Conservation (phyloP, 2,888 invertebrate genomes). For the Drepana falcataria region DNA sequence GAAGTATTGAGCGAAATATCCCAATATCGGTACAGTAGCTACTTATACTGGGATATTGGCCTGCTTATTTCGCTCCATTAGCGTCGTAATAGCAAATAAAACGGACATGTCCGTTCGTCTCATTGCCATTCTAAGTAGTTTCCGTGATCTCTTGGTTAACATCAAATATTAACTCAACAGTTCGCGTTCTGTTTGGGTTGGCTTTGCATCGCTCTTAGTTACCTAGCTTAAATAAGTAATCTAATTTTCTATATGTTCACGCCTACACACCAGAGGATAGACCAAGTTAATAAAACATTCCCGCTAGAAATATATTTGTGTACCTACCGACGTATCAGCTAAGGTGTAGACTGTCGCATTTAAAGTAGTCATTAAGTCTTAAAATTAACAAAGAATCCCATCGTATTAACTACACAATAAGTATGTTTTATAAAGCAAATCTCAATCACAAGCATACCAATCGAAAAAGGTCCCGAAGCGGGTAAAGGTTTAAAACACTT, state of each 20-base stretch:
- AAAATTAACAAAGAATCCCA: too few relatives aligned
- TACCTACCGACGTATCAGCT: too few relatives aligned
- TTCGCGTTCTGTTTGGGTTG: constrained; percentile 17
- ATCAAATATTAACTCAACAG: constrained; percentile 26
- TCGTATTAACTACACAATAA: too few relatives aligned
- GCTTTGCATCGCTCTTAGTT: constrained; percentile 4
- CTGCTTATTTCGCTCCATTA: constrained; percentile 28
- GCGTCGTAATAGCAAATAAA: constrained; percentile 29
- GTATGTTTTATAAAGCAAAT: too few relatives aligned
- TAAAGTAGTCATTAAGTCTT: too few relatives aligned
- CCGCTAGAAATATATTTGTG: too few relatives aligned
- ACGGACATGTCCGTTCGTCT: constrained; percentile 36
- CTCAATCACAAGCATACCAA: too few relatives aligned
- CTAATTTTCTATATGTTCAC: constrained; percentile 6
- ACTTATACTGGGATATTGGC: constrained; percentile 1
- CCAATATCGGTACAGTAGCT: background rate
- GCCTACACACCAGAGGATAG: too few relatives aligned
- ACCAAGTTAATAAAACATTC: too few relatives aligned
- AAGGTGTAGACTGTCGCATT: too few relatives aligned
- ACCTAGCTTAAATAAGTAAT: constrained; percentile 4
- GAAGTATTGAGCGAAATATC: background rate
- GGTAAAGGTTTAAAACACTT: too few relatives aligned
- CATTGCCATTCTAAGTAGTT: constrained; percentile 23
- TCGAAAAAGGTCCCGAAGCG: too few relatives aligned
- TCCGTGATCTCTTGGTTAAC: constrained; percentile 21